Evolutionary conservation across 2,113 vertebrate genomes (phyloP), one percentile per base, ranked within the genome.

Genomic region (Rhinolophus ferrumequinum): DNA sequence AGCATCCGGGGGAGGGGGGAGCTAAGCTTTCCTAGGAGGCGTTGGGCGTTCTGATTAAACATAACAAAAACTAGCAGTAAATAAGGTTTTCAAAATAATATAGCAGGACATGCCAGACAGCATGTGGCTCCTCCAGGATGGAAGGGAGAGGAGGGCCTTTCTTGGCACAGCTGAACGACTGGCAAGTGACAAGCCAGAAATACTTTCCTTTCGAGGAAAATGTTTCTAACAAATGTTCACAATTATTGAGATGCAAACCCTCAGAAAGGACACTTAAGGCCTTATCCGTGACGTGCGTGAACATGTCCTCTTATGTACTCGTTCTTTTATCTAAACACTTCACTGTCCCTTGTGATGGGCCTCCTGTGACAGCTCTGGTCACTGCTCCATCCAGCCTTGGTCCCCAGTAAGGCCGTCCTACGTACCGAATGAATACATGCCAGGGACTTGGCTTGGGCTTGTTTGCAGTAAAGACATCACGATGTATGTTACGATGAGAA

Each of bases 41-140:
- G 14, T 26, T 4, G 10, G 69, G 70, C 10, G 9, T 60, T 56
- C 21, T 50, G 50, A 35, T 33, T 41, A n/a, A 54, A 58, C 38
- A 8, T 64, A 82, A 50, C 4, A 56, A 75, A 85, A 77, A 44
- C 24, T 8, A 47, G 33, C 19, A 38, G 30, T 4, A 6, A 67
- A 28, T 18, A 52, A 5, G 13, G 4, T 38, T 72, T 79, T 5
- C 7, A 30, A 24, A 60, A 58, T 4, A 66, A 64, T 13, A 30
- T 2, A 54, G 72, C 26, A 77, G 26, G 58, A 52, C 30, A 33
- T 7, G 12, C 64, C 62, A 10, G 62, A 33, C 1, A 8, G 13
- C 1, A 0, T 0, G 1, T 18, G 38, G 66, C 16, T 60, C 54
- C 8, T 35, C 66, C 1, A 4, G 76, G 33, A 52, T 1, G 69